phyloP scores from a whole-genome alignment of 1,140 invertebrate genomes.

The Diplogasteroides magnus region DNA sequence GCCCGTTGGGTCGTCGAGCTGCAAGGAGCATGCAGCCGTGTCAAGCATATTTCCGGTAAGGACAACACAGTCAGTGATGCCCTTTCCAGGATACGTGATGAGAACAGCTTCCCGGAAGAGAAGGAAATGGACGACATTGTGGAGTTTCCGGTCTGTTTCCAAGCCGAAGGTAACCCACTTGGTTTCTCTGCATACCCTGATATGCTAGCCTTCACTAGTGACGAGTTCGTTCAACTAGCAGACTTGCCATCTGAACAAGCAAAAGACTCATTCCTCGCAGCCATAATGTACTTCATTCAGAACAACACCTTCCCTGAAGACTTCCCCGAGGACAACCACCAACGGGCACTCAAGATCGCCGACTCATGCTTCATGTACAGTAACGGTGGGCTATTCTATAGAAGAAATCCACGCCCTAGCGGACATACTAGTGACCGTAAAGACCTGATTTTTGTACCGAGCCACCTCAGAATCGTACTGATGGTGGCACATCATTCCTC shows the following conservation, averaged over 20 bases:
- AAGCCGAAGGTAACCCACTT: not conserved
- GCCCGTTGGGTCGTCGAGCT: conserved; percentile 7
- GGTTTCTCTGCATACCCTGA: not conserved
- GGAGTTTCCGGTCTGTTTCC: not conserved
- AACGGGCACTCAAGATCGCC: no score
- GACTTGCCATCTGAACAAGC: not conserved
- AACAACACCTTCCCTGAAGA: no score
- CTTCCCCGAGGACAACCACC: no score
- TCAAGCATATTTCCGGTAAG: conserved; percentile 14
- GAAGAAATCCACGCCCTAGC: no score
- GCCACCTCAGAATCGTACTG: not conserved
- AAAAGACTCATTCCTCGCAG: not conserved
- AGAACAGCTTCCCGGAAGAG: not conserved
- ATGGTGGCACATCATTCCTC: not conserved
- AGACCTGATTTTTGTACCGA: not conserved
- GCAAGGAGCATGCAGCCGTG: not conserved
- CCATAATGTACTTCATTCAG: conserved; percentile 1
- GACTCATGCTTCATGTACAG: no score
- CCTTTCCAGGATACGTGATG: not conserved
- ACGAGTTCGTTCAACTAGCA: no score
- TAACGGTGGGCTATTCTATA: no score
- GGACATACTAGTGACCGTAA: no score
- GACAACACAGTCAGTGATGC: conserved; percentile 11
- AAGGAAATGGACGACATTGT: conserved; percentile 2
- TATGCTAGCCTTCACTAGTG: no score